Evolutionary conservation across 2,113 vertebrate species (phyloP).

Genomic region (Trachemys scripta): DNA sequence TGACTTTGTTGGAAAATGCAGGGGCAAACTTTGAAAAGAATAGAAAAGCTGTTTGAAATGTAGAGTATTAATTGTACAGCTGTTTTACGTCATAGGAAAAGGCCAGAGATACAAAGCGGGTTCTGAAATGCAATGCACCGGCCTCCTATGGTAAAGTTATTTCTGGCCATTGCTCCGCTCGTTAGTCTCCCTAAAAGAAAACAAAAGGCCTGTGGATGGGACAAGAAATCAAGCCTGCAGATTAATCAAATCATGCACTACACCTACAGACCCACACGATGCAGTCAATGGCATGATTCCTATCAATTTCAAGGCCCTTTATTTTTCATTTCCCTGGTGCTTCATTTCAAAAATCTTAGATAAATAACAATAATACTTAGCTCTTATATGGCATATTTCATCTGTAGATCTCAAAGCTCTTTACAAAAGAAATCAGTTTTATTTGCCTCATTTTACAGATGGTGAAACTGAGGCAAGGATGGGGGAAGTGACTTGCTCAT

Average conservation of each 20-base stretch:
- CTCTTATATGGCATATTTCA: background rate
- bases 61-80: background rate
- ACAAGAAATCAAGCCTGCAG: background rate
- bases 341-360: background rate
- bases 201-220: background rate
- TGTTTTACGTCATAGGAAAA: background rate
- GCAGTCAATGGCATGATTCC: fast-evolving
- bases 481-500: background rate
- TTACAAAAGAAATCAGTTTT: background rate
- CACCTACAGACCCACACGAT: fast-evolving
- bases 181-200: background rate
- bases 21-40: background rate
- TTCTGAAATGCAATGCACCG: fast-evolving
- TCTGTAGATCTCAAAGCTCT: background rate
- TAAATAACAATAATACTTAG: background rate
- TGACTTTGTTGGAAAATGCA: background rate
- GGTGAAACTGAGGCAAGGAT: background rate
- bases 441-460: background rate
- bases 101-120: background rate
- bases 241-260: background rate
- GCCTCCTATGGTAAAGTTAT: background rate
- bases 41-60: background rate
- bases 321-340: background rate
- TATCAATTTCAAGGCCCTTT: background rate
- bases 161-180: background rate